Base-by-base conservation (phyloP, 2,797 vertebrate species). In the Nannoperca obscura region DNA sequence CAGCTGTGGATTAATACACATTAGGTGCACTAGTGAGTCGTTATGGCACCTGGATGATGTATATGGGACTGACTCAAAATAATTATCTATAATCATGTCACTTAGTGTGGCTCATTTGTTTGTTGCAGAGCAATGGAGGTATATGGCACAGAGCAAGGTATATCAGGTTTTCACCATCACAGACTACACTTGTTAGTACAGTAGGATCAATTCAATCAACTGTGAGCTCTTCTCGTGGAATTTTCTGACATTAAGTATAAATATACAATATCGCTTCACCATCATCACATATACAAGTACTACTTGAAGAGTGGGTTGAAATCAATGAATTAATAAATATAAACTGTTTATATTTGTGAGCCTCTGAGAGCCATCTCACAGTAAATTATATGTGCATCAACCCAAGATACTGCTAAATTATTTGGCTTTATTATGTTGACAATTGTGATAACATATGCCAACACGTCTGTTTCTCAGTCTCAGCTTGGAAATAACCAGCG, bases 401-500 rank as follows among this genome's bases (percentile, higher is more conserved):
- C 11, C 30, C 32, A 50, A 62, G 47, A 52, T 20, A 74, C 44
- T 10, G 12, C 27, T 30, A 57, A 69, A 42, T 12, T 7, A 57
- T 74, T 36, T 32, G 4, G 4, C 57, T 79, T 19, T 52, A 40
- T 8, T 20, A 22, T 59, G 20, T 46, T 53, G 7, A 64, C 32
- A 50, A 73, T 20, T 5, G 1, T n/a, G 22, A 40, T 4, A 36
- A 63, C 58, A 74, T 64, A 40, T 38, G n/a, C 13, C 36, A 14
- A 64, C n/a, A 64, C 53, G 57, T 54, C 19, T 53, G n/a, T 55
- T 32, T 49, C 20, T 75, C 63, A 55, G 9, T 36, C 36, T 36
- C 58, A 72, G 38, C 10, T 50, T 54, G 13, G 62, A 52, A 67
- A 17, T 44, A 9, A 69, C 50, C 70, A 44, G 68, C 47, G 32